Evolutionary conservation across 2,888 invertebrate species (phyloP), one percentile per base, ranked within the genome.

Genomic region (Hypsopygia costalis): DNA sequence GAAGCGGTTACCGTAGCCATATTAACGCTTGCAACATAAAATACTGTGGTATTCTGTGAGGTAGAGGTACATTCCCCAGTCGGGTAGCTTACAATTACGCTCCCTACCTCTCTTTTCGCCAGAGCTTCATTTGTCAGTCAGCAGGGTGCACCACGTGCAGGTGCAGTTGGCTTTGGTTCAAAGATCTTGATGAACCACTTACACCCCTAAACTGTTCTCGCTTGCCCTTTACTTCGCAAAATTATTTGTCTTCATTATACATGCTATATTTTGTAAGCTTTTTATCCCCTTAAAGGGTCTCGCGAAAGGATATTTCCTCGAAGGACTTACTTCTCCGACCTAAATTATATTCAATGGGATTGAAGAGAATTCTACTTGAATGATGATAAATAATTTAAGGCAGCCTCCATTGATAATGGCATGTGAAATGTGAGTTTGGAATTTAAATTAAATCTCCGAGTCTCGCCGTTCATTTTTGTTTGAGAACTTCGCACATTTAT

Each of bases 341-440:
- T 34, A 39, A 44, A 50, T 50, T 50, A 50, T 45, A 46, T 42
- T 47, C 44, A 49, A 49, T 47, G 42, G 47, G 40, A 40, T 46
- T 40, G 43, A 16, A 36, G 44, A 41, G 45, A 44, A 46, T 51
- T 16, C 16, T 4, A 37, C 42, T 46, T 44, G 41, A 51, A 51
- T 51, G 47, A 47, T 50, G 40, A 47, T 49, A 51, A 51, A 51
- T 51, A 49, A 49, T 49, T 47, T 47, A 46, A 38, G 37, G 39
- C 44, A 35, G 41, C 41, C 46, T 46, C 28, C 44, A 45, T 46
- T 46, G 43, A 47, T 47, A 47, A 46, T 29, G 50, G 44, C 36
- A 47, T 51, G 48, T 41, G 48, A 45, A 48, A 47, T 42, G 47
- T 38, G 44, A 43, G 44, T 42, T 32, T 38, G 46, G 48, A 48